Conservation (phyloP, 2,797 vertebrate genomes). For the Syncerus caffer region DNA sequence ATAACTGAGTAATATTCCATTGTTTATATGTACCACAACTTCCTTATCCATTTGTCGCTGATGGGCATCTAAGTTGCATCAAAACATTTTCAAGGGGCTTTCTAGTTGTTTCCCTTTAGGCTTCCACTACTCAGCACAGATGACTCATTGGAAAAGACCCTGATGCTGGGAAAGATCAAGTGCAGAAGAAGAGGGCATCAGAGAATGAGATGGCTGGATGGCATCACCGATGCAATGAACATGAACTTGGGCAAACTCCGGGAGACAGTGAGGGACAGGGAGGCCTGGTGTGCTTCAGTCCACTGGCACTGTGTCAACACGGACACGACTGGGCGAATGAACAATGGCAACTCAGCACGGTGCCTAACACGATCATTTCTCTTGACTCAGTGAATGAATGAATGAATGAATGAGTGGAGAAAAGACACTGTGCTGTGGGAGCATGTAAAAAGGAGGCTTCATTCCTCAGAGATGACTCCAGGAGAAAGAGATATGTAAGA, state of each 20-base stretch:
- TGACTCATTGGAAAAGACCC: background rate
- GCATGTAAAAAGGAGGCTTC: background rate
- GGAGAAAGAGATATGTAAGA: background rate
- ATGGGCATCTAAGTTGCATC: background rate
- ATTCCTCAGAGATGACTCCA: background rate
- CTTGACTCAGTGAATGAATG: background rate
- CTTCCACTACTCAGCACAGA: background rate
- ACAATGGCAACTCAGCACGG: background rate
- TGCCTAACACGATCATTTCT: background rate
- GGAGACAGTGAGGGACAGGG: background rate
- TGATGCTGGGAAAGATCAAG: background rate
- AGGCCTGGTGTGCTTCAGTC: background rate
- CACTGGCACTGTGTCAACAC: background rate
- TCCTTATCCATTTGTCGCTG: background rate
- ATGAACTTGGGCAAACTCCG: background rate
- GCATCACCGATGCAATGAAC: accelerated
- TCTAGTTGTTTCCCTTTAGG: background rate
- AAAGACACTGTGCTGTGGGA: background rate
- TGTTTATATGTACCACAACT: background rate
- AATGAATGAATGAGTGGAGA: background rate
- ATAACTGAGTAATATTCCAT: background rate
- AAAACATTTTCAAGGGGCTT: background rate
- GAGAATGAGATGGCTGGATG: background rate
- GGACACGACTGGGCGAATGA: accelerated
- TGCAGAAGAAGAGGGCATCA: background rate